Percentiles rank a stretch among this genome's conserved stretches.
phyloP scores from a whole-genome alignment of 1,140 invertebrate genomes.

The Zaprionus vittiger region DNA sequence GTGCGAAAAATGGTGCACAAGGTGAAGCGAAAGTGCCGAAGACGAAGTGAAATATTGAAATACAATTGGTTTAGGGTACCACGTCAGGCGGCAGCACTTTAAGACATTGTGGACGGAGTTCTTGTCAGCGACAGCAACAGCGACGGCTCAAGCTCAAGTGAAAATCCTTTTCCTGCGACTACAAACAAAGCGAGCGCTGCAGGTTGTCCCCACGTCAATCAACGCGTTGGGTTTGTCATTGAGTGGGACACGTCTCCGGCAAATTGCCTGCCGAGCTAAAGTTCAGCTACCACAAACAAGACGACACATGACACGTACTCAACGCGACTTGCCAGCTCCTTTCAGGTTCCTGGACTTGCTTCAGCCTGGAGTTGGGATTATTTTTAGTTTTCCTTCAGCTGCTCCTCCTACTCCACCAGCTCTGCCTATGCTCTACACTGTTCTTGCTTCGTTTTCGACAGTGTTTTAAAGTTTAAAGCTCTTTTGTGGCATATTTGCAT shows the following conservation, averaged over 20 bases:
- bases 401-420: slow-evolving; percentile 13
- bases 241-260: slow-evolving; percentile 71
- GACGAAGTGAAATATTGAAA: slow-evolving; percentile 79
- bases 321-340: slow-evolving; percentile 37
- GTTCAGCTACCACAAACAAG: slow-evolving; percentile 70
- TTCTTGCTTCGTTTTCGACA: slow-evolving; percentile 39
- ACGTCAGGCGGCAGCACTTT: slow-evolving; percentile 10
- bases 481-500: slow-evolving; percentile 79
- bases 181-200: slow-evolving; percentile 2
- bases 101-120: slow-evolving; percentile 68
- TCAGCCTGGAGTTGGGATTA: slow-evolving; percentile 33
- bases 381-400: slow-evolving; percentile 47
- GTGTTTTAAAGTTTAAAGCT: slow-evolving; percentile 81
- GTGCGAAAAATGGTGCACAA: slow-evolving; percentile 71
- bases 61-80: slow-evolving; percentile 67
- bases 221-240: slow-evolving; percentile 58
- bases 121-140: slow-evolving; percentile 65
- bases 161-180: slow-evolving; percentile 55
- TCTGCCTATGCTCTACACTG: not conserved
- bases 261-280: slow-evolving; percentile 74
- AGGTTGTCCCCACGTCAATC: slow-evolving; percentile 60
- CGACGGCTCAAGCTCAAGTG: slow-evolving; percentile 36
- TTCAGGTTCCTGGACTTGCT: slow-evolving; percentile 10
- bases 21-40: slow-evolving; percentile 43
- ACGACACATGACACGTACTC: slow-evolving; percentile 79